Evolutionary conservation across 2,113 vertebrate species (phyloP).

Genomic region (Perognathus longimembris): DNA sequence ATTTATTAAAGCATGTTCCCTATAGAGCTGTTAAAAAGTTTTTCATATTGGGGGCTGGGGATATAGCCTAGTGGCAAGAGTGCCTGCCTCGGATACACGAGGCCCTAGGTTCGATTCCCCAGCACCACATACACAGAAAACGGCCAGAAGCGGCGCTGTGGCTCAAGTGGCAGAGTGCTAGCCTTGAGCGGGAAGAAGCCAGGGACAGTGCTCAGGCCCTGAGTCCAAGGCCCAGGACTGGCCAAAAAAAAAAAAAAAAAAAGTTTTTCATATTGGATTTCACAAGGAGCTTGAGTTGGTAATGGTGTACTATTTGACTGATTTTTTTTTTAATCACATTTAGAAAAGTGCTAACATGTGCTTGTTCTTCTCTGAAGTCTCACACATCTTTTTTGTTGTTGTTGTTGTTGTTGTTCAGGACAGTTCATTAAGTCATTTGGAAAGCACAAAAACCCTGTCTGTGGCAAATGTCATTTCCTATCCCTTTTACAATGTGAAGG

Average conservation of each 20-base stretch:
- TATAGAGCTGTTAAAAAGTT: background rate
- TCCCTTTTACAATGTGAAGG: conserved; percentile 21
- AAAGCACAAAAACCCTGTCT: background rate
- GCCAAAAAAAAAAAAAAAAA: background rate
- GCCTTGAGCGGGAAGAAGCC: too few relatives aligned
- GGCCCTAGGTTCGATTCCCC: too few relatives aligned
- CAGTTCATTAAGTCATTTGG: background rate
- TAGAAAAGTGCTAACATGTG: conserved; percentile 1
- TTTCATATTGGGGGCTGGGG: too few relatives aligned
- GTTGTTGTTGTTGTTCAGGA: background rate
- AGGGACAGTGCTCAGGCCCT: too few relatives aligned
- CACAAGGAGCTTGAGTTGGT: conserved; percentile 12
- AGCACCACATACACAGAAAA: too few relatives aligned
- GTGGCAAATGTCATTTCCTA: background rate
- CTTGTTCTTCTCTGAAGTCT: background rate
- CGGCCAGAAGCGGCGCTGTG: too few relatives aligned
- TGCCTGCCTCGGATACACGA: too few relatives aligned
- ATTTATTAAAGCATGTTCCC: conserved; percentile 41
- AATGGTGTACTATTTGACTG: background rate
- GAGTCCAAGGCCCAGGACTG: too few relatives aligned
- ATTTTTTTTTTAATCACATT: conserved; percentile 52
- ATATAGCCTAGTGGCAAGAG: too few relatives aligned
- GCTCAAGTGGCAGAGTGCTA: too few relatives aligned
- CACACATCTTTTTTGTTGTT: background rate
- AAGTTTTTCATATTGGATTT: conserved; percentile 35